Evolutionary conservation across 1,140 invertebrate species (phyloP), one percentile per base, ranked within the genome.

Genomic region (Sarcophaga bullata): DNA sequence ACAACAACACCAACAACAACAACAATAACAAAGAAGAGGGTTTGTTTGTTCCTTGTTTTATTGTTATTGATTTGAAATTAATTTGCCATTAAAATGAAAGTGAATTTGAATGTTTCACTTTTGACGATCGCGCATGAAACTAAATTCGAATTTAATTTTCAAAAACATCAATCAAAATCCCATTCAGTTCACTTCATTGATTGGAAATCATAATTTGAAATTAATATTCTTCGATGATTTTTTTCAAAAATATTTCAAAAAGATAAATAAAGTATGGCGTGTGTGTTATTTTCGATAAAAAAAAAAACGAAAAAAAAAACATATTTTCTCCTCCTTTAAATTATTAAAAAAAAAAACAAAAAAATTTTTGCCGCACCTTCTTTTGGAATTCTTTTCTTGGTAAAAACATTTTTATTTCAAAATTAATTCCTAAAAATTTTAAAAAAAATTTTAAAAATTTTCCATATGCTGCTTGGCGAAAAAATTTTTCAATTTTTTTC

Each of bases 21-120:
- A 37, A 37, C 25, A 37, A 37, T 4, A 37, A 37, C 25, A 37
- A 37, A 1, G 1, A 37, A 37, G 25, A 37, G 4, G 25, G 25
- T 37, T 37, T 37, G 25, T 37, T 37, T 37, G 25, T 37, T 37
- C 4, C 25, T 37, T 37, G 25, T 37, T 37, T 37, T 37, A 37
- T 58, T 58, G 15, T 58, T 58, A 58, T 58, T 6, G 54, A 58
- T 58, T 58, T 58, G 13, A 58, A 58, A n/a, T 58, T 58, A 58
- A n/a, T 58, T 58, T 58, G 13, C 54, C 54, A 58, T 58, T 58
- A 58, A 68, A 68, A 68, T 25, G 62, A 68, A 68, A 68, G 62
- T 68, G 62, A 19, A 68, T 68, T 19, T 68, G 17, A 19, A 68
- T 68, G n/a, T 68, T 52, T 52, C 13, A 10, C 13, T 52, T 52